Evolutionary conservation across 2,797 vertebrate genomes (phyloP), one percentile per base, ranked within the genome.

Genomic region (Bufotes viridis): DNA sequence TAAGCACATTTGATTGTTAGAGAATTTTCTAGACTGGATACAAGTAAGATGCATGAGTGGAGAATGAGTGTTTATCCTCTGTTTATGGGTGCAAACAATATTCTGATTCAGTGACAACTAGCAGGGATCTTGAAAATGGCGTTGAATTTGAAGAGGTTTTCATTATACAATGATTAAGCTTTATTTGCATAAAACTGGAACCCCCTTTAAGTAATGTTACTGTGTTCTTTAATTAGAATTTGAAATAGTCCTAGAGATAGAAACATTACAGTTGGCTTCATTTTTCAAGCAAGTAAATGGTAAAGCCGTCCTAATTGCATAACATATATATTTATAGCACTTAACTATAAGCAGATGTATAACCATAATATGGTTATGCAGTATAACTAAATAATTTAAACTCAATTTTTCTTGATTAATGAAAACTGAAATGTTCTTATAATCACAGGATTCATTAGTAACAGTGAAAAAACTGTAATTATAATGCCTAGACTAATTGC

Each of bases 401-500:
- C 61, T 82, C 67, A 67, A 81, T 88, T 82, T 86, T 89, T 89
- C 58, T 87, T 89, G 85, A 89, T 89, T 89, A 87, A 89, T 87
- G 74, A 89, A 89, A 89, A 87, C 85, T 84, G 85, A 89, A 89
- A 89, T 87, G 85, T 89, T 89, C 84, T 84, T 84, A 83, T 89
- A 89, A 89, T 89, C 80, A 65, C 84, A 69, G 67, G 85, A 79
- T 89, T 89, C 88, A 89, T 89, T 89, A 87, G 88, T 89, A 87
- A 79, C 81, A 89, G 84, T 89, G 85, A 87, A 87, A 89, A 87
- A 82, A 79, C 88, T 87, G 85, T 89, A 89, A 87, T 89, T 89
- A 89, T 87, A 87, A 87, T 89, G 85, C 85, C 81, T 87, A 89
- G 67, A 89, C 88, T 87, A 89, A 89, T 89, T 89, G 88, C 75